Evolutionary conservation across 2,888 invertebrate species (phyloP), one percentile per base, ranked within the genome.

Genomic region (Matsumyia berberina): DNA sequence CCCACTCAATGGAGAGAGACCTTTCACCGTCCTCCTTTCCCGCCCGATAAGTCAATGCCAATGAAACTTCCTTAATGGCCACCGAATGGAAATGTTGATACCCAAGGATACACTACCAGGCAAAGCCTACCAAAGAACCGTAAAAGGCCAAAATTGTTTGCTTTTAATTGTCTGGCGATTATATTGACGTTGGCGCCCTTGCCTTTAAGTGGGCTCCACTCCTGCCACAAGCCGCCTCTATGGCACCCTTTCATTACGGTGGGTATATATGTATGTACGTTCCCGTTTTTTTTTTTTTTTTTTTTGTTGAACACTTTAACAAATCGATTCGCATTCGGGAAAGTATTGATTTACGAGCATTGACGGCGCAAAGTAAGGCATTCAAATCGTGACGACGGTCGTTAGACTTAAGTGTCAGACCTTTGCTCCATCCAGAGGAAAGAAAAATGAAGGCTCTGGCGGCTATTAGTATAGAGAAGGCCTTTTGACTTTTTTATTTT

Each of bases 141-240:
- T 76, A 57, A 76, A 76, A 57, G 58, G 35, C 66, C 24, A 57
- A 66, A 24, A 67, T 58, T 66, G 66, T 76, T 66, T 67, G 76
- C 74, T 58, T 66, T 67, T 76, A 76, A 76, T 76, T 76, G 66
- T 39, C 58, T 49, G 49, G 5, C 51, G 57, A 58, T 58, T 46
- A 51, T 49, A 76, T 66, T 67, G 66, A 49, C 67, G 57, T 58
- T 39, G 51, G 49, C 29, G 57, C 44, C 31, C 42, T 51, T 62
- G 73, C 53, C 73, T 35, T 44, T 62, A 53, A 19, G 46, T 17
- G 12, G 33, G 35, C 8, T n/a, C 15, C 17, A 24, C 11, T 29
- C 7, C 37, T 6, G 46, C 33, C 5, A 42, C 46, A 17, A 46
- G 4, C 4, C 17, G 0, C 9, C 17, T 1, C 8, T 6, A n/a